Evolutionary conservation across 2,797 vertebrate genomes (phyloP).

Genomic region (Lepilemur ruficaudatus): DNA sequence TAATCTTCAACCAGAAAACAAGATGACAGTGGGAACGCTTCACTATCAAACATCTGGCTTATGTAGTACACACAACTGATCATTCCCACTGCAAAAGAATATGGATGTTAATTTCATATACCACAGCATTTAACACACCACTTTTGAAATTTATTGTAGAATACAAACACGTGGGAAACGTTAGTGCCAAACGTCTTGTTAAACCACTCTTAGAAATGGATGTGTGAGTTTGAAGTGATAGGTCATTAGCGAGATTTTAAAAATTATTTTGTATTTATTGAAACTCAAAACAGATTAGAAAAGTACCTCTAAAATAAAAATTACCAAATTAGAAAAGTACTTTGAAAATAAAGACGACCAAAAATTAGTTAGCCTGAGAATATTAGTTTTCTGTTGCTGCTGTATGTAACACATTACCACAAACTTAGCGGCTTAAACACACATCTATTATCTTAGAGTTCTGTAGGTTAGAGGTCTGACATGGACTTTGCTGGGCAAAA

Average conservation of each 20-base stretch:
- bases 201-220: background rate
- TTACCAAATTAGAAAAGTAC: background rate
- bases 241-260: background rate
- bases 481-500: background rate
- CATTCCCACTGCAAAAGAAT: background rate
- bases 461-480: background rate
- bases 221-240: background rate
- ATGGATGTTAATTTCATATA: background rate
- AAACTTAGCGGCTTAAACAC: background rate
- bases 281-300: background rate
- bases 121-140: background rate
- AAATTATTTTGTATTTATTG: constrained; percentile 19
- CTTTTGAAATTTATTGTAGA: background rate
- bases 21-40: background rate
- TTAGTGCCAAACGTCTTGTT: background rate
- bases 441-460: background rate
- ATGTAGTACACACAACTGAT: no score
- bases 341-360: background rate
- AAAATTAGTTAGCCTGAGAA: background rate
- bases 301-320: constrained; percentile 38
- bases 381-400: background rate
- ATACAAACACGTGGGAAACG: background rate
- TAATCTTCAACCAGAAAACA: background rate
- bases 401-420: background rate
- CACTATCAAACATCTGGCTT: accelerated